These are phyloP conservation scores for Hirtodrosophila cameraria DNA, from an alignment of 2,888 invertebrate genomes.

Conservation along the genomic window DNA sequence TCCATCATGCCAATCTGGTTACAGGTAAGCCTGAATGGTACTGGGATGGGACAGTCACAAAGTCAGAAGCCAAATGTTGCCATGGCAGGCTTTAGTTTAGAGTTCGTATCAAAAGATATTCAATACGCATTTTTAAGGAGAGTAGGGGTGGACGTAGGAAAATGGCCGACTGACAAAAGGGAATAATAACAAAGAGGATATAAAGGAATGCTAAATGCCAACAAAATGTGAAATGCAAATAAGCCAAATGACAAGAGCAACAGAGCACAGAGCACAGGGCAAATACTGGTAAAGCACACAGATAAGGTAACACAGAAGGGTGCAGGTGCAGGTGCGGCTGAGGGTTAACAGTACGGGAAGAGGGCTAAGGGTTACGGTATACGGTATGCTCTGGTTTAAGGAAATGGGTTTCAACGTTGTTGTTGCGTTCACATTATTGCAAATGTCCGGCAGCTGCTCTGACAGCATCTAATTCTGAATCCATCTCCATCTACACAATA, in stretches of 20 bases:
- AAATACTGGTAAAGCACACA: conserved; percentile 1
- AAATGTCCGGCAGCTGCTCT: conserved; percentile 53
- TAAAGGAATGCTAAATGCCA: conserved; percentile 46
- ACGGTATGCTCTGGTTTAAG: too few relatives aligned
- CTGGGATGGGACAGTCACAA: conserved; percentile 10
- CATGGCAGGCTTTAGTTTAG: conserved; percentile 10
- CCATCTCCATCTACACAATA: too few relatives aligned
- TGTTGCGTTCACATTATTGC: conserved; percentile 50
- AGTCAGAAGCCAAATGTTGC: conserved; percentile 26
- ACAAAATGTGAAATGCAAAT: conserved; percentile 73
- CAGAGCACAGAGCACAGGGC: conserved; percentile 10
- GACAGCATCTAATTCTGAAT: conserved; percentile 5
- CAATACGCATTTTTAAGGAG: conserved; percentile 9
- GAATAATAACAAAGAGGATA: conserved; percentile 20
- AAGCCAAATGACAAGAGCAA: conserved; percentile 47
- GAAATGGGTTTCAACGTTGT: background rate
- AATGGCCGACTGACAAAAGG: background rate
- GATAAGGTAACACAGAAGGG: conserved; percentile 2
- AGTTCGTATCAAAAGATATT: conserved; percentile 11
- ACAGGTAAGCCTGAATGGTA: conserved; percentile 91
- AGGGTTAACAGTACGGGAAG: background rate
- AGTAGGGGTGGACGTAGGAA: background rate
- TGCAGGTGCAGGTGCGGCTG: background rate
- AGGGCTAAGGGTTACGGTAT: background rate
- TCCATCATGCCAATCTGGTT: conserved; percentile 91